Evolutionary conservation across 2,797 vertebrate genomes (phyloP).

Genomic region (Rhinella marina): DNA sequence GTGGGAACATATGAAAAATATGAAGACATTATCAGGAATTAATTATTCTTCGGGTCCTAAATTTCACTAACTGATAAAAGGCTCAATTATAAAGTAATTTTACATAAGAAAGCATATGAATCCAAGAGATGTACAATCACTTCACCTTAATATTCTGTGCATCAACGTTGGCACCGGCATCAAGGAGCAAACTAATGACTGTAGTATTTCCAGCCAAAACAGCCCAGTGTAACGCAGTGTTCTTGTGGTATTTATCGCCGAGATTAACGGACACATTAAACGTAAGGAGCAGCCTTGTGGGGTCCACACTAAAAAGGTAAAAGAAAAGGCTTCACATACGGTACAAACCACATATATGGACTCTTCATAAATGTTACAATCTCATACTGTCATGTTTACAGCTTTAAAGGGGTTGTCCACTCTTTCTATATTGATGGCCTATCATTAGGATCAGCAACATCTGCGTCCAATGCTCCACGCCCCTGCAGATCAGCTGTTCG

Average conservation of each 20-base stretch:
- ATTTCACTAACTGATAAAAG: no score
- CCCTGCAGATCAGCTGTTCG: no score
- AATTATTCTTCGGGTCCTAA: no score
- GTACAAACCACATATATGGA: no score
- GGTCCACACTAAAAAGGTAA: conserved; percentile 87
- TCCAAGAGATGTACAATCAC: background rate
- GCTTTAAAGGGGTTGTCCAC: no score
- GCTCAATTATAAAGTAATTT: no score
- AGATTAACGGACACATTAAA: conserved; percentile 98
- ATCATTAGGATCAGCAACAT: no score
- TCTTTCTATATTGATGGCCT: no score
- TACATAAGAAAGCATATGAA: no score
- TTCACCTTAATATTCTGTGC: conserved; percentile 97
- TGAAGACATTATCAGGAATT: background rate
- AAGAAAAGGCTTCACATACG: conserved; percentile 28
- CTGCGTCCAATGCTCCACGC: no score
- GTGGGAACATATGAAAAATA: background rate
- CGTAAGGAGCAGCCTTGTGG: conserved; percentile 93
- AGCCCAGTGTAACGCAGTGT: conserved; percentile 97
- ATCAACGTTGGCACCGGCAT: conserved; percentile 94
- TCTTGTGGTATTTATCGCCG: conserved; percentile 99
- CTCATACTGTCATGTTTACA: no score
- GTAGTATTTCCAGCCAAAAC: conserved; percentile 98
- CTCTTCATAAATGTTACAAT: no score
- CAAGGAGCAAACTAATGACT: conserved; percentile 95